phyloP scores from a whole-genome alignment of 2,113 vertebrate genomes.

The Aegithalos caudatus region DNA sequence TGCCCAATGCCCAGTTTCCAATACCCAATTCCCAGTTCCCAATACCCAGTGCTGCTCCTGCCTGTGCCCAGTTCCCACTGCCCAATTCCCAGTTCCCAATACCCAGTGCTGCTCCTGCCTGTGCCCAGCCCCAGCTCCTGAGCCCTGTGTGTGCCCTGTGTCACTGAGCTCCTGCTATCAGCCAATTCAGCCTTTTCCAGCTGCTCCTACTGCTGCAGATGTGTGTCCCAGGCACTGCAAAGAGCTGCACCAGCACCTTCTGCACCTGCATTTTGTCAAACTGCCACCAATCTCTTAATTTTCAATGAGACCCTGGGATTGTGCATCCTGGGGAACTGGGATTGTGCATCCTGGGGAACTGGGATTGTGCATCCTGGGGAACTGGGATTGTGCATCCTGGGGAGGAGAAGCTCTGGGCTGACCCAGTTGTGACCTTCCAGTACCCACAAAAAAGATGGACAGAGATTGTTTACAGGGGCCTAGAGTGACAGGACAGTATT shows the following conservation, averaged over 20 bases:
- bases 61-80: no score
- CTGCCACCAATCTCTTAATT: background rate
- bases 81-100: no score
- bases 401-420: background rate
- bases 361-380: background rate
- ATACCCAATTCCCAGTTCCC: no score
- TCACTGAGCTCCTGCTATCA: background rate
- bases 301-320: background rate
- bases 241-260: background rate
- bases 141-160: background rate
- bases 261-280: background rate
- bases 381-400: background rate
- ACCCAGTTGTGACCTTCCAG: background rate
- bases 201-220: background rate
- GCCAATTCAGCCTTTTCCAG: background rate
- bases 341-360: no score
- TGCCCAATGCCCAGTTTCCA: no score
- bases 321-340: no score
- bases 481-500: background rate
- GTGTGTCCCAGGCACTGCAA: background rate
- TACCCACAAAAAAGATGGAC: background rate
- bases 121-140: background rate
- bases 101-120: background rate
- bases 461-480: background rate
- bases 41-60: no score